Evolutionary conservation across 1,140 invertebrate genomes (phyloP).

Genomic region (Subanguina moxae): DNA sequence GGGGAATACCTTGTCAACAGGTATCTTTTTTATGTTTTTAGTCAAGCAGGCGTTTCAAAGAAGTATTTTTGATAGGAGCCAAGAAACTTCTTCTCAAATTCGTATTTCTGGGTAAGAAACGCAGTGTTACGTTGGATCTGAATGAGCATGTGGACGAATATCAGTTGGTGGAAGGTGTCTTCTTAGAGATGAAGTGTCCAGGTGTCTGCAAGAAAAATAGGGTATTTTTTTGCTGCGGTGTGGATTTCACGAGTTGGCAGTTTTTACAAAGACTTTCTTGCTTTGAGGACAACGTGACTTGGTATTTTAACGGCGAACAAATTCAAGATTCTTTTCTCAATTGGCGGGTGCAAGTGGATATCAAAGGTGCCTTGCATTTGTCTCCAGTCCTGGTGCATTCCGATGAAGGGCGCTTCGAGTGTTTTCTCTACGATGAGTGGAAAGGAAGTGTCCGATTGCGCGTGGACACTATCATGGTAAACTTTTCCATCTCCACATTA

Average conservation of each 20-base stretch:
- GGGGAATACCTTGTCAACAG: too few species aligned
- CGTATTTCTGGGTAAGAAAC: slow-evolving; percentile 9
- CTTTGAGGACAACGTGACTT: not conserved
- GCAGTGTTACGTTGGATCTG: slow-evolving; percentile 1
- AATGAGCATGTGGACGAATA: not conserved
- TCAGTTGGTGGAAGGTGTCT: slow-evolving; percentile 1
- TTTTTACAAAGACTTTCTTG: not conserved
- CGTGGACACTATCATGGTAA: slow-evolving; percentile 6
- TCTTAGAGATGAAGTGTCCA: not conserved
- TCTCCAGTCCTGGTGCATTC: not conserved
- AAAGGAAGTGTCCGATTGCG: not conserved
- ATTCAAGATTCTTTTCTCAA: slow-evolving; percentile 8
- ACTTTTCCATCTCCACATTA: not conserved
- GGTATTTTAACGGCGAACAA: slow-evolving; percentile 14
- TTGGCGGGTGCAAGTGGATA: slow-evolving; percentile 9
- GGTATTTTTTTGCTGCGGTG: not conserved
- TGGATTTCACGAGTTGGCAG: too few species aligned
- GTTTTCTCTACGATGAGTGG: slow-evolving; percentile 8
- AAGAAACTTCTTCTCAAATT: slow-evolving; percentile 8
- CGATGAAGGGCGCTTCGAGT: slow-evolving; percentile 5
- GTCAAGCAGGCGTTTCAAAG: too few species aligned
- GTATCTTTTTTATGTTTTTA: too few species aligned
- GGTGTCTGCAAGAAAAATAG: not conserved
- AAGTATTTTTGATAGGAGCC: not conserved
- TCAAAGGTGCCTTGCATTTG: not conserved